Conservation (phyloP, 2,888 invertebrate species). For the Cephonodes hylas region DNA sequence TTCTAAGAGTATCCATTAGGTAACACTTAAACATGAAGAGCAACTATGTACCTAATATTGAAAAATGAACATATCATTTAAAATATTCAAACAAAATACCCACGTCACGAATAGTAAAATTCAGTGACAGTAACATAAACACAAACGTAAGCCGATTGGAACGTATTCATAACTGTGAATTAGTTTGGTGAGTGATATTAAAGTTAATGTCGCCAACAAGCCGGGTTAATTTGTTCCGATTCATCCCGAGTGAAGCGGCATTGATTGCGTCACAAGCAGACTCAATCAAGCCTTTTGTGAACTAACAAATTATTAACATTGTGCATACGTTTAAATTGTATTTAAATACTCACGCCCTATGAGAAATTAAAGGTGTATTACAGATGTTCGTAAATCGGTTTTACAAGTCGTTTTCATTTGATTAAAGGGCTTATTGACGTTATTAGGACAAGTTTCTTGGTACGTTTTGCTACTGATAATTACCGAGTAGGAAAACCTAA, state of each 20-base stretch:
- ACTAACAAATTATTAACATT: constrained; percentile 21
- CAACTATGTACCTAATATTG: too few species aligned
- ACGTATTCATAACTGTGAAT: constrained; percentile 32
- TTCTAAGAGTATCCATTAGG: too few species aligned
- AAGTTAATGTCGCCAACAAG: constrained; percentile 41
- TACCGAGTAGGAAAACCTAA: too few species aligned
- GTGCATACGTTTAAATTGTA: constrained; percentile 8
- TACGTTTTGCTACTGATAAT: too few species aligned
- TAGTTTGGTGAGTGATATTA: constrained; percentile 37
- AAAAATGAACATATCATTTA: too few species aligned
- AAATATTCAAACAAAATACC: not conserved
- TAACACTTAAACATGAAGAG: too few species aligned
- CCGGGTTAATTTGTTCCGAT: constrained; percentile 44
- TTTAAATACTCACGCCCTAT: too few species aligned
- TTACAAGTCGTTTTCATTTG: too few species aligned
- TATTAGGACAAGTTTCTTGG: too few species aligned
- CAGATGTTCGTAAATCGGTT: too few species aligned
- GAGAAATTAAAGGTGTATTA: too few species aligned
- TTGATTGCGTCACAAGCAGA: constrained; percentile 41
- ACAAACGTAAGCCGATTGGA: constrained; percentile 4
- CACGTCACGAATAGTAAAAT: not conserved
- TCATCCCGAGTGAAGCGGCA: constrained; percentile 38
- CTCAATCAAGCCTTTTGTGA: constrained; percentile 47
- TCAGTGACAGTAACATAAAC: not conserved
- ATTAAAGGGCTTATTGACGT: too few species aligned